Evolutionary conservation across 2,113 vertebrate species (phyloP).

Genomic region (Ptilonorhynchus violaceus): DNA sequence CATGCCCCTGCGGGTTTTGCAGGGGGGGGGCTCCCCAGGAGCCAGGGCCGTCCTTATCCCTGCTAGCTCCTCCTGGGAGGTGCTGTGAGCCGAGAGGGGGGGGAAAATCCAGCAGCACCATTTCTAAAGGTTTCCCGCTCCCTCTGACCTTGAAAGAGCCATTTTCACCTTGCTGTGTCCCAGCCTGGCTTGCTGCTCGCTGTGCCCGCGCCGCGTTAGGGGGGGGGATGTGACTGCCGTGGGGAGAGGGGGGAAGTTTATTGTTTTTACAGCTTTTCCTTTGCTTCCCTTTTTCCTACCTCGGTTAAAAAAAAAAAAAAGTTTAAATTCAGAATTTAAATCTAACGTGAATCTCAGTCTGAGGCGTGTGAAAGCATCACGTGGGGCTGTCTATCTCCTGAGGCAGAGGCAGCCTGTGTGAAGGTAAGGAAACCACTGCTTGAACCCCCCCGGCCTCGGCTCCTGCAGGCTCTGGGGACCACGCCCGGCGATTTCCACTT

Average conservation of each 20-base stretch:
- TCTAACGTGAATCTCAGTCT: rapidly evolving
- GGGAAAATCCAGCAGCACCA: background rate
- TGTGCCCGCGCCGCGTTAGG: rapidly evolving
- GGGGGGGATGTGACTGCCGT: background rate
- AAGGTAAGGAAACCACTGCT: rapidly evolving
- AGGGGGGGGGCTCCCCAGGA: background rate
- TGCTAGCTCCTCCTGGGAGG: background rate
- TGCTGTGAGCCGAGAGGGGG: background rate
- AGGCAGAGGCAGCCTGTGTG: background rate
- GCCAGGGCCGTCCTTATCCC: background rate
- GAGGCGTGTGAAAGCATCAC: rapidly evolving
- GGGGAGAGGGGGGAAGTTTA: rapidly evolving
- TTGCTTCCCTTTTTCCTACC: background rate
- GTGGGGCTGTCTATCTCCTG: background rate
- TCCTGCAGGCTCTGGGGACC: background rate
- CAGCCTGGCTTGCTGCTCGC: background rate
- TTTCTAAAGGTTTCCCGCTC: background rate
- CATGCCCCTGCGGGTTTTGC: background rate
- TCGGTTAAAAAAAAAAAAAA: background rate
- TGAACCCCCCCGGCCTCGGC: background rate
- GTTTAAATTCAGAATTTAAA: background rate
- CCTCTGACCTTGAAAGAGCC: background rate
- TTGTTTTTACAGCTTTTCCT: background rate
- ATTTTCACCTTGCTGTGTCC: background rate
- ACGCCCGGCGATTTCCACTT: rapidly evolving